Conservation (phyloP, 1,140 invertebrate genomes). For the Aphis gossypii region DNA sequence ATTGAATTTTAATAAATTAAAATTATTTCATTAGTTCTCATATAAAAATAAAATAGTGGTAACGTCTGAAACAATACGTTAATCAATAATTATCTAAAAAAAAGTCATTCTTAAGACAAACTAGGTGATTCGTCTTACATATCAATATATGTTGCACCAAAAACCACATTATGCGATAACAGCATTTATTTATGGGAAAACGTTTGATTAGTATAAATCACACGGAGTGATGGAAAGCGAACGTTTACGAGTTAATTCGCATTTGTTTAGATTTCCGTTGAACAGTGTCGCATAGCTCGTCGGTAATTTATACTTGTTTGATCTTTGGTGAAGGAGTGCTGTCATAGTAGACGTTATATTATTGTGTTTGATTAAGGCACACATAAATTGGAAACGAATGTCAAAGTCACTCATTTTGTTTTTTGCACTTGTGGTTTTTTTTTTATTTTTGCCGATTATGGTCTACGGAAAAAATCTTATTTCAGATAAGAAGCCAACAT, state of each 20-base stretch:
- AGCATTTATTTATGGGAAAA: not conserved
- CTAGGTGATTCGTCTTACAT: too few relatives aligned
- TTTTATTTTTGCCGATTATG: not conserved
- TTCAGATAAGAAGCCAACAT: not conserved
- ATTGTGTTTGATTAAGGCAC: not conserved
- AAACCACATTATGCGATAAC: not conserved
- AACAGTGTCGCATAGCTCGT: not conserved
- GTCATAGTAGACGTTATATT: too few relatives aligned
- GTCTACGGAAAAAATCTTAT: not conserved
- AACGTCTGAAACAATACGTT: too few relatives aligned
- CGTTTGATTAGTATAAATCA: not conserved
- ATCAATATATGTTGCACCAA: too few relatives aligned
- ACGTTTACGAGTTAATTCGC: not conserved
- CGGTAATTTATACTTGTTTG: not conserved
- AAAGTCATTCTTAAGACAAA: too few relatives aligned
- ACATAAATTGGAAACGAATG: not conserved
- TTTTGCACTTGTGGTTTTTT: not conserved
- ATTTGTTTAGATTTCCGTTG: not conserved
- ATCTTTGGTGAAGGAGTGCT: not conserved
- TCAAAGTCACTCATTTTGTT: not conserved
- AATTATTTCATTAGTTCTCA: too few relatives aligned
- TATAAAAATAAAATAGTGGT: too few relatives aligned
- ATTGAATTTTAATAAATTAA: not conserved
- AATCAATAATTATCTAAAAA: not conserved
- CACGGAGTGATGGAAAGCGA: not conserved